phyloP scores from a whole-genome alignment of 1,140 invertebrate genomes.

The Colletes latitarsis region DNA sequence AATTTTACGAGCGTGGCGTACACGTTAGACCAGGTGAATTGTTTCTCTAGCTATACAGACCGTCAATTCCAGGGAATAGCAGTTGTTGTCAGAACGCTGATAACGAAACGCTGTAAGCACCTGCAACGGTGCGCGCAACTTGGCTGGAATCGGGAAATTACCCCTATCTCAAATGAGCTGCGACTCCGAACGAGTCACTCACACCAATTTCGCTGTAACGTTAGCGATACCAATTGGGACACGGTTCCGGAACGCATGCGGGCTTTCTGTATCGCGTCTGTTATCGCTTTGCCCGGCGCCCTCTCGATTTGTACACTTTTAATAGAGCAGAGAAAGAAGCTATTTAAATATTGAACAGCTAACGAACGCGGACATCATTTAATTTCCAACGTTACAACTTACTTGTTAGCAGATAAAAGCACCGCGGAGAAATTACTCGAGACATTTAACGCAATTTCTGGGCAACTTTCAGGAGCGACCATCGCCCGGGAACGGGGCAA shows the following conservation, averaged over 20 bases:
- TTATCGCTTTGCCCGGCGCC: background rate
- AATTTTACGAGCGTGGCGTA: background rate
- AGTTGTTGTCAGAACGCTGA: conserved; percentile 3
- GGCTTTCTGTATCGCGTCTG: conserved; percentile 6
- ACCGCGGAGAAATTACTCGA: conserved; percentile 18
- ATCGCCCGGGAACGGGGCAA: conserved; percentile 14
- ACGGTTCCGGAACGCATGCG: background rate
- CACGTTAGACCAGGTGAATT: background rate
- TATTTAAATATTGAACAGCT: conserved; percentile 22
- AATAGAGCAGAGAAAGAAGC: background rate
- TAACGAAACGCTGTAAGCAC: conserved; percentile 29
- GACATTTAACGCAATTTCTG: conserved; percentile 31
- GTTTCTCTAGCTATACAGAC: background rate
- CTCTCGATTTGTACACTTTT: background rate
- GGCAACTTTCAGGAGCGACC: conserved; percentile 26
- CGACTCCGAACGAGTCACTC: conserved; percentile 11
- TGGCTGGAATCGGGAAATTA: conserved; percentile 36
- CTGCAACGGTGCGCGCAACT: conserved; percentile 41
- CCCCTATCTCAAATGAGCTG: conserved; percentile 43
- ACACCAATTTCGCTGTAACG: background rate
- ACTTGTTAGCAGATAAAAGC: conserved; percentile 39
- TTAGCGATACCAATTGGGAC: conserved; percentile 1
- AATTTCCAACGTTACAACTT: conserved; percentile 21
- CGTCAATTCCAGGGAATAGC: background rate
- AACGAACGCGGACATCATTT: conserved; percentile 5